Conservation (phyloP, 2,113 vertebrate species). For the Paracanthobrama guichenoti region DNA sequence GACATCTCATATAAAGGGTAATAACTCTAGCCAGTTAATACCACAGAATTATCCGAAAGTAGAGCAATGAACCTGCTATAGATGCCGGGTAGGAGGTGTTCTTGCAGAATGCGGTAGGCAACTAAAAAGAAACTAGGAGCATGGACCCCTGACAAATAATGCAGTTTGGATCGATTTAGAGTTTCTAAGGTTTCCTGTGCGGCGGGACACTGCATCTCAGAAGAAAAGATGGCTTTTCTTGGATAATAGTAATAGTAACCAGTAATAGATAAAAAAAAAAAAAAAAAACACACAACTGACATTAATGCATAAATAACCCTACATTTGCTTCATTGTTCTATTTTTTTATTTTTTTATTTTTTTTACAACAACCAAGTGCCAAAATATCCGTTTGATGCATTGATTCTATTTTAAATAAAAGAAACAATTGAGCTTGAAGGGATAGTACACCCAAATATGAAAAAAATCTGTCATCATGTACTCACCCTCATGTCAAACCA, state of each 20-base stretch:
- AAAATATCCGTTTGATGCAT: neutral
- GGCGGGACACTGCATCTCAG: neutral
- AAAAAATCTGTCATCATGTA: neutral
- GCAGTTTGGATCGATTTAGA: conserved; percentile 8
- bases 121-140: conserved; percentile 38
- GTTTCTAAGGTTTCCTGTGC: neutral
- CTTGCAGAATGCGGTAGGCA: conserved; percentile 14
- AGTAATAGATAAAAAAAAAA: neutral
- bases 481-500: neutral
- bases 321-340: neutral
- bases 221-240: neutral
- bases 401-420: neutral
- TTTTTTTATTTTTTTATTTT: no score
- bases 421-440: neutral
- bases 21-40: conserved; percentile 86
- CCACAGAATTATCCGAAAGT: conserved; percentile 77
- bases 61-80: conserved; percentile 72
- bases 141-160: conserved; percentile 37
- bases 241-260: neutral
- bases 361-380: neutral
- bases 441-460: neutral
- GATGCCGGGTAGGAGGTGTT: conserved; percentile 63
- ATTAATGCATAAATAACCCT: neutral
- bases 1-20: conserved; percentile 86
- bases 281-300: neutral